Conservation (phyloP, 2,888 invertebrate species). For the Trilocha varians region DNA sequence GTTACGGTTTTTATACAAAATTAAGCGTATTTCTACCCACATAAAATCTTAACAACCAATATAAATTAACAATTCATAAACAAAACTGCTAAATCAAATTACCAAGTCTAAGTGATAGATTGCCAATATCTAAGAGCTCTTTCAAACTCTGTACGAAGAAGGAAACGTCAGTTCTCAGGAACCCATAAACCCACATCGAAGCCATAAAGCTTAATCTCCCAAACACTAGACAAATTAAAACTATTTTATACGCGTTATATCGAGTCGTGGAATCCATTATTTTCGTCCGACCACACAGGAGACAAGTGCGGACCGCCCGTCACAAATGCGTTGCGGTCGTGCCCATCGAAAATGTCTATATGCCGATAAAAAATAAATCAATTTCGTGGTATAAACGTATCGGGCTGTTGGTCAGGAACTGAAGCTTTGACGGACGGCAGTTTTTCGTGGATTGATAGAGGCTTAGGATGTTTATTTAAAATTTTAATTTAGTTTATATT, state of each 20-base stretch:
- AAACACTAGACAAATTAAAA: not conserved
- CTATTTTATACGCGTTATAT: not conserved
- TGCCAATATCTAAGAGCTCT: too few species aligned
- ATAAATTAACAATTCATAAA: too few species aligned
- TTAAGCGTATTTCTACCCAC: too few species aligned
- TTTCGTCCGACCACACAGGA: slow-evolving; percentile 6
- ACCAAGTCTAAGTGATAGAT: too few species aligned
- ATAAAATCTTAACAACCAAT: too few species aligned
- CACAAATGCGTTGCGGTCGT: slow-evolving; percentile 25
- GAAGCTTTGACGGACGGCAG: slow-evolving; percentile 24
- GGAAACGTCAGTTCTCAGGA: too few species aligned
- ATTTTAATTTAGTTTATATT: not conserved
- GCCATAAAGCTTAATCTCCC: not conserved
- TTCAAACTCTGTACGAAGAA: too few species aligned
- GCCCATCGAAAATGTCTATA: slow-evolving; percentile 40
- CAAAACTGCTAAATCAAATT: too few species aligned
- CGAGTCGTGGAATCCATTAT: not conserved
- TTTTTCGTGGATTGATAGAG: slow-evolving; percentile 8
- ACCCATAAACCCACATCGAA: too few species aligned
- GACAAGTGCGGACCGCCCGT: slow-evolving; percentile 16
- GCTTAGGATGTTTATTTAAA: slow-evolving; percentile 7
- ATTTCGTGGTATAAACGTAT: slow-evolving; percentile 30
- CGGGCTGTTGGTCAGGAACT: slow-evolving; percentile 20
- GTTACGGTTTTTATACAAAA: too few species aligned
- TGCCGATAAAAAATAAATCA: slow-evolving; percentile 30